phyloP scores from a whole-genome alignment of 1,140 invertebrate species.

The Drosophila pseudoobscura region DNA sequence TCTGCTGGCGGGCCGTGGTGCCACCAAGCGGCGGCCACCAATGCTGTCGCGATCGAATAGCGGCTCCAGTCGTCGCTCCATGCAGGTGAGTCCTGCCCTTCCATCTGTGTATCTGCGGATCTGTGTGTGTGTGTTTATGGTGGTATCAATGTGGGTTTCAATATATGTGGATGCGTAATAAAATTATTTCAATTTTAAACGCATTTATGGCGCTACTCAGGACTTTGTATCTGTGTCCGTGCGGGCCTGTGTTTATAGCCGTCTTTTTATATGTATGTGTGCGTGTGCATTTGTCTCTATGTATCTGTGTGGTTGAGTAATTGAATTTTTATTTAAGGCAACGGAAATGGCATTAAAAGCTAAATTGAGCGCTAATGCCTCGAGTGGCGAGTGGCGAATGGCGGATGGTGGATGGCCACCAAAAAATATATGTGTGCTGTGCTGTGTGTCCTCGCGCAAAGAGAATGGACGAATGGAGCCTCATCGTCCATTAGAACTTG shows the following conservation, averaged over 20 bases:
- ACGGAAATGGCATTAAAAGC: conserved; percentile 77
- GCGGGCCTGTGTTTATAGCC: conserved; percentile 51
- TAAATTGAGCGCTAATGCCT: conserved; percentile 76
- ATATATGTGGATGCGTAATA: conserved; percentile 64
- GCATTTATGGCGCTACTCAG: conserved; percentile 51
- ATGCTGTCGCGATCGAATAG: conserved; percentile 94
- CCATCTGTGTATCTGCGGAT: neutral
- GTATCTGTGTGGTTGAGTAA: conserved; percentile 53
- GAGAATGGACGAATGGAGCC: conserved; percentile 10
- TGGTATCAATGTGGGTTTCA: conserved; percentile 31
- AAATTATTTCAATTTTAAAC: conserved; percentile 76
- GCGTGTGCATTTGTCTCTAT: conserved; percentile 16
- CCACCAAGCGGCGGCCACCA: conserved; percentile 93
- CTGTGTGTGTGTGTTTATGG: conserved; percentile 16
- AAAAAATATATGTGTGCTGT: conserved; percentile 48
- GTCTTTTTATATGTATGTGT: conserved; percentile 11
- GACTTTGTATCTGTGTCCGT: conserved; percentile 16
- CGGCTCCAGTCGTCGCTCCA: conserved; percentile 90
- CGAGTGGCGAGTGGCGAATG: conserved; percentile 28
- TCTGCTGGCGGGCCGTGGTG: conserved; percentile 93
- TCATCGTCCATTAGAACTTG: conserved; percentile 41
- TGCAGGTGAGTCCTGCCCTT: conserved; percentile 86
- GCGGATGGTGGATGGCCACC: conserved; percentile 20
- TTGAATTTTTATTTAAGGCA: conserved; percentile 79
- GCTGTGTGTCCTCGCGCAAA: conserved; percentile 16